Percentiles rank a stretch among this genome's conserved stretches.
phyloP scores from a whole-genome alignment of 2,888 invertebrate genomes.

The Adela reaumurella region DNA sequence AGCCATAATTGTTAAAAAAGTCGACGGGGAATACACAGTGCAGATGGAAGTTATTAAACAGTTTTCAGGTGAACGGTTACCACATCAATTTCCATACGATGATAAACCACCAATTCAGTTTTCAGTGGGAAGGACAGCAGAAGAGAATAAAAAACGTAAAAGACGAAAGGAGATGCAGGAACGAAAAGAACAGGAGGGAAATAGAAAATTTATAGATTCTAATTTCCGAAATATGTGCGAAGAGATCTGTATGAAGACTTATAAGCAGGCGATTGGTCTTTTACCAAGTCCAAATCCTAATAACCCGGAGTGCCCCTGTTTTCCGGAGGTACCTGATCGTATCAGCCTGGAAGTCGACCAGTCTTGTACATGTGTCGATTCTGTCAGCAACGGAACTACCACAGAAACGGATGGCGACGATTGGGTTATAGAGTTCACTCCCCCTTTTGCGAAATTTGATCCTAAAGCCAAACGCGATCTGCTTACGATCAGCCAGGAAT shows the following conservation, averaged over 20 bases:
- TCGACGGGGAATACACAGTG: conserved; percentile 30
- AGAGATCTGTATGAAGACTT: conserved; percentile 25
- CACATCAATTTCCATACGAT: conserved; percentile 36
- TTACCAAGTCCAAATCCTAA: conserved; percentile 32
- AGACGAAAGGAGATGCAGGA: conserved; percentile 18
- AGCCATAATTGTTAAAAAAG: conserved; percentile 28
- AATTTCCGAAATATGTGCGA: conserved; percentile 36
- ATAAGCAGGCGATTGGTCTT: conserved; percentile 25
- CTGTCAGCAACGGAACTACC: conserved; percentile 17
- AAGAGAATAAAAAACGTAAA: conserved; percentile 22
- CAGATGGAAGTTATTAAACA: conserved; percentile 41
- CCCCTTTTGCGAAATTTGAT: conserved; percentile 29
- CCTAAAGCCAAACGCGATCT: conserved; percentile 36
- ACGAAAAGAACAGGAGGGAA: conserved; percentile 21
- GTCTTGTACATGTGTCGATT: conserved; percentile 23
- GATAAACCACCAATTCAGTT: conserved; percentile 27
- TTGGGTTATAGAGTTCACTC: conserved; percentile 42
- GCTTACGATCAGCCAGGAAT: conserved; percentile 21
- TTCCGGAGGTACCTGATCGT: conserved; percentile 19
- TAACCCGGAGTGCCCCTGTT: conserved; percentile 29
- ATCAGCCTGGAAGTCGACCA: conserved; percentile 15
- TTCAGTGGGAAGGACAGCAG: conserved; percentile 27
- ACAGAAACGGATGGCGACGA: conserved; percentile 44
- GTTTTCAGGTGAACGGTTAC: conserved; percentile 37
- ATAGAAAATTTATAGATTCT: conserved; percentile 24